Base-by-base conservation (phyloP, 2,113 vertebrate species). In the Semnopithecus entellus region DNA sequence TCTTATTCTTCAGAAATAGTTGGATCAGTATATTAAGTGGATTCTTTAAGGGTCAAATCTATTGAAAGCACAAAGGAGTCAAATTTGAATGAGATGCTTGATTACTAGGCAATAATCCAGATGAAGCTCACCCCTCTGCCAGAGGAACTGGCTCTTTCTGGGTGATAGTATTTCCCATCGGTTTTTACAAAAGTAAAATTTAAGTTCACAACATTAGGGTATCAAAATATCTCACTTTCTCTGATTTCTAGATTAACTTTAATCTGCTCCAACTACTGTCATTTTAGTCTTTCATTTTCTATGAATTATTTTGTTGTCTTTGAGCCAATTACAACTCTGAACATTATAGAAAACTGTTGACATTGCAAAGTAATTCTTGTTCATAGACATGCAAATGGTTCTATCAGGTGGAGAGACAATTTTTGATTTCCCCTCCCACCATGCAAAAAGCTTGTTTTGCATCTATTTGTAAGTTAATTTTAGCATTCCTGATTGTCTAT, bases 221-320 rank as follows among this genome's bases (percentile, higher is more conserved):
- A 22, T 35, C 10, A 80, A 96, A 95, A 38, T 20, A 75, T 12
- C 32, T 59, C 25, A 43, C 4, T 30, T 22, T 84, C 25, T 68
- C 35, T 73, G 9, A 17, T 84, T 90, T 93, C 78, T 81, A 55
- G 35, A 75, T 72, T 38, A 86, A n/a, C 78, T 91, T 91, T 23
- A 72, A 78, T 32, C 38, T 72, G 45, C 57, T 91, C 13, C 23
- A 72, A 57, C 8, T 1, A 76, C 38, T 50, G 16, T 64, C 43
- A 5, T 70, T 91, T 96, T 43, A 88, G 20, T 7, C 6, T 76
- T 81, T 90, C 11, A 16, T 66, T 57, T 23, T 50, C 57, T 84
- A 43, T 84, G n/a, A 83, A 61, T 83, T 72, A 90, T 48, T 88
- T 73, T 85, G 10, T 57, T 86, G 11, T 48, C 55, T 92, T 76